A percentile compares a stretch with the other conserved stretches of the same genome.
These are phyloP conservation scores for Molossus alvarezi DNA, from an alignment of 2,797 vertebrate species.

Conservation along the genomic window DNA sequence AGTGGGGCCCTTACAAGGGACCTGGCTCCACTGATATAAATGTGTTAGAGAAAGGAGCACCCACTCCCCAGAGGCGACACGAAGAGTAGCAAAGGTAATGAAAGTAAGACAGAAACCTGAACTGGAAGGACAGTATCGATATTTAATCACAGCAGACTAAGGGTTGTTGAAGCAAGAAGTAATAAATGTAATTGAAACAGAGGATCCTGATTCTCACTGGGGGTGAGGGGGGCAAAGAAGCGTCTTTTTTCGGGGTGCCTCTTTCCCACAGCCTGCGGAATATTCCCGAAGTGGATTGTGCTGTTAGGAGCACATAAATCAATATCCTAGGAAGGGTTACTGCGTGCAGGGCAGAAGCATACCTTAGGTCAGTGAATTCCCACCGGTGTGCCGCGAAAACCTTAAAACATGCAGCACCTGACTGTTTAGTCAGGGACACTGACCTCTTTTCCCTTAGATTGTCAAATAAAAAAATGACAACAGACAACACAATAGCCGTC, in stretches of 20 bases:
- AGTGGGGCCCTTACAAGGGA: no score
- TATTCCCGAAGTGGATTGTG: not conserved
- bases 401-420: no score
- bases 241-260: not conserved
- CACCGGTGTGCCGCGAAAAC: fast-evolving
- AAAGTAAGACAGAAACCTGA: slow-evolving; percentile 50
- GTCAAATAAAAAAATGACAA: not conserved
- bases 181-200: slow-evolving; percentile 87
- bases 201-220: slow-evolving; percentile 72
- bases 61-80: slow-evolving; percentile 1
- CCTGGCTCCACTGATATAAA: slow-evolving; percentile 14
- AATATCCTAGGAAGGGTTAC: not conserved
- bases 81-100: not conserved
- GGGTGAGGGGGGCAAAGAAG: not conserved
- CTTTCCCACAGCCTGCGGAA: fast-evolving
- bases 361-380: not conserved
- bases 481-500: not conserved
- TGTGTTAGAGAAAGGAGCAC: slow-evolving; percentile 11
- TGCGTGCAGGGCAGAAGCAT: not conserved
- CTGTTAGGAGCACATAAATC: not conserved
- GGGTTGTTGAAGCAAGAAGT: slow-evolving; percentile 80
- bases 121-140: slow-evolving; percentile 82
- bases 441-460: not conserved
- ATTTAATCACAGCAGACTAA: slow-evolving; percentile 84
- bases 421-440: not conserved